Base-by-base conservation (phyloP, 2,797 vertebrate genomes). In the Sebastes steindachneri region DNA sequence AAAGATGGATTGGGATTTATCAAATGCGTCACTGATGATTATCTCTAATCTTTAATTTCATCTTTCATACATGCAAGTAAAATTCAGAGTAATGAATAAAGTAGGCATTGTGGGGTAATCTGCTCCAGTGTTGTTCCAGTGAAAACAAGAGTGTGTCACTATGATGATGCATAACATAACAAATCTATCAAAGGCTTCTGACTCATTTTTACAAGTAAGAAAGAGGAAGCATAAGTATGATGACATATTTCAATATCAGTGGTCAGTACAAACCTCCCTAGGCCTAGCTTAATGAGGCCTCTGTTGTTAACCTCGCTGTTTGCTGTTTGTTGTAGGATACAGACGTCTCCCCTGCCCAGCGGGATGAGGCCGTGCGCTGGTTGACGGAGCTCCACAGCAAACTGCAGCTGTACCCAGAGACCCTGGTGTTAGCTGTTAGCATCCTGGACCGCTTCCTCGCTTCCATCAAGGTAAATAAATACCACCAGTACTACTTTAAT, bases 381-480 rank as follows among this genome's bases (percentile, higher is more conserved):
- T 87, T 99, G 95, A 96, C 93, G 73, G 97, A 97, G 92, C 95
- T 99, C 85, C 98, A 98, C 87, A 90, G 95, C 89, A 95, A 95
- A 48, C 97, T 98, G 92, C 96, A 96, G 92, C 97, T 99, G 88
- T 98, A 99, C 93, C 98, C 98, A 95, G 98, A 99, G 95, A 98
- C 97, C 4, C 96, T 99, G 80, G 97, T 97, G 93, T 92, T 99
- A 89, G 97, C 98, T 84, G 96, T 99, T 88, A 97, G 96, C 94
- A 96, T 98, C 89, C 94, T 99, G 94, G 98, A 99, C 92, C 97
- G 98, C 89, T 99, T 99, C 96, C 96, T 99, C 86, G 96, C 96
- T 65, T 91, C 97, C 85, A 97, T 99, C 80, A 99, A 99, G 97
- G 98, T 99, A 96, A 70, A 23, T 95, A 94, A 4, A 48, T 11